phyloP scores from a whole-genome alignment of 2,888 invertebrate species.

The Abrostola triplasia region DNA sequence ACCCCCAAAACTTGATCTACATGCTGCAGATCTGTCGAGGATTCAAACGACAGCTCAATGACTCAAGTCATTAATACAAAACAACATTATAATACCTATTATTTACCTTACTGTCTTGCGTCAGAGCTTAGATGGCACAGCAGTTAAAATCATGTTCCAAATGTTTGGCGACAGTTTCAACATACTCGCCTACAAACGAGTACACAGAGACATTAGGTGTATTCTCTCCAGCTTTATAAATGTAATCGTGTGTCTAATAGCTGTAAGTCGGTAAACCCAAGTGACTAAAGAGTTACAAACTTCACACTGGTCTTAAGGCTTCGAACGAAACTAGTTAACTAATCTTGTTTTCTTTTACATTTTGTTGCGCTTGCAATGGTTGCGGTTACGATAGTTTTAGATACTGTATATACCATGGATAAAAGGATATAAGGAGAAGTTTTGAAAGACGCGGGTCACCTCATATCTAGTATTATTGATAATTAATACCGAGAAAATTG shows the following conservation, averaged over 20 bases:
- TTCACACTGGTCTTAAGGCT: neutral
- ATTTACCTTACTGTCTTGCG: neutral
- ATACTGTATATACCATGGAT: neutral
- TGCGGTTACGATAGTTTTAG: neutral
- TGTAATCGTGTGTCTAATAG: conserved; percentile 9
- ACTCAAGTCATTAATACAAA: too few species aligned
- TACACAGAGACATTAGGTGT: neutral
- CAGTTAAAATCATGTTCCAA: neutral
- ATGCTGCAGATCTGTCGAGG: too few species aligned
- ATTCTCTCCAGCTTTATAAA: conserved; percentile 2
- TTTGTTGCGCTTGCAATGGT: neutral
- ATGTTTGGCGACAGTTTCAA: neutral
- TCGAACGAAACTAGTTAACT: neutral
- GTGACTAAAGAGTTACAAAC: conserved; percentile 1
- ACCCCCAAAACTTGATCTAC: too few species aligned
- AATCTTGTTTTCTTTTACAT: conserved; percentile 3
- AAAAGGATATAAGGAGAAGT: too few species aligned
- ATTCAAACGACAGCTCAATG: too few species aligned
- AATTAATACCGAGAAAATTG: too few species aligned
- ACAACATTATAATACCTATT: neutral
- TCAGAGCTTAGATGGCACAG: neutral
- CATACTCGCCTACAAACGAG: neutral
- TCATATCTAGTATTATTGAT: too few species aligned
- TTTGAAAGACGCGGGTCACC: too few species aligned
- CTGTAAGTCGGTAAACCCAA: conserved; percentile 13